A percentile compares a stretch with the other conserved stretches of the same genome.
Evolutionary conservation across 2,888 invertebrate species (phyloP).

Genomic region (Xiphydria camelus): DNA sequence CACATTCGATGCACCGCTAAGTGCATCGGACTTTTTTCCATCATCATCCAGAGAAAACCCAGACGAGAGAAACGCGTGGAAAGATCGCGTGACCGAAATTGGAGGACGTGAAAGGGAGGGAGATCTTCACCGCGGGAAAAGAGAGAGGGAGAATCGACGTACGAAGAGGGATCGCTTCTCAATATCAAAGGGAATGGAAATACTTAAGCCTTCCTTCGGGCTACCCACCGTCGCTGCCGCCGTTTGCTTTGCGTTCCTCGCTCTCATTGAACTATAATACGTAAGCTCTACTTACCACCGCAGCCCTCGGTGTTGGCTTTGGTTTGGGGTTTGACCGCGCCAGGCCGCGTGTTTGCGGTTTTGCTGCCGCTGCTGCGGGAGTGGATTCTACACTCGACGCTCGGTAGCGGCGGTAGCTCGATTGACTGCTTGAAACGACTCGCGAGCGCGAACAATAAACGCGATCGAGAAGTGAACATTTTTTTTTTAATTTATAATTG

Average conservation of each 20-base stretch:
- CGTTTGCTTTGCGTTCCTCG: conserved; percentile 15
- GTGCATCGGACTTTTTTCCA: no score
- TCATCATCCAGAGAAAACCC: no score
- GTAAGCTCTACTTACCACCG: conserved; percentile 44
- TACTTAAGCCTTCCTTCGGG: conserved; percentile 20
- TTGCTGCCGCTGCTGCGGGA: conserved; percentile 51
- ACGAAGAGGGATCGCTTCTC: conserved; percentile 7
- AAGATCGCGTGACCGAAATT: not conserved
- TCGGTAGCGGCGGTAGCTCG: not conserved
- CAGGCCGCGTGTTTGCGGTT: conserved; percentile 57
- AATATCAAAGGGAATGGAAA: conserved; percentile 19
- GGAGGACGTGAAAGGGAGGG: not conserved
- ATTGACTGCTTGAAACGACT: not conserved
- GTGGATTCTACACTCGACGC: conserved; percentile 31
- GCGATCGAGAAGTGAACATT: no score
- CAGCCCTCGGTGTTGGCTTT: conserved; percentile 53
- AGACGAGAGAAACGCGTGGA: not conserved
- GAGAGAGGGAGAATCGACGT: conserved; percentile 6
- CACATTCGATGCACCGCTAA: no score
- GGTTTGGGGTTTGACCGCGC: conserved; percentile 54
- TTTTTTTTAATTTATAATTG: no score
- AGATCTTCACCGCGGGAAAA: not conserved
- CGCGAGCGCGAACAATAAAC: not conserved
- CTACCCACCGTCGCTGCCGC: conserved; percentile 8
- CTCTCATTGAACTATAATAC: conserved; percentile 40